A percentile compares a stretch with the other conserved stretches of the same genome.
These are phyloP conservation scores for Gambusia holbrooki DNA, from an alignment of 2,113 vertebrate species.

Conservation along the genomic window DNA sequence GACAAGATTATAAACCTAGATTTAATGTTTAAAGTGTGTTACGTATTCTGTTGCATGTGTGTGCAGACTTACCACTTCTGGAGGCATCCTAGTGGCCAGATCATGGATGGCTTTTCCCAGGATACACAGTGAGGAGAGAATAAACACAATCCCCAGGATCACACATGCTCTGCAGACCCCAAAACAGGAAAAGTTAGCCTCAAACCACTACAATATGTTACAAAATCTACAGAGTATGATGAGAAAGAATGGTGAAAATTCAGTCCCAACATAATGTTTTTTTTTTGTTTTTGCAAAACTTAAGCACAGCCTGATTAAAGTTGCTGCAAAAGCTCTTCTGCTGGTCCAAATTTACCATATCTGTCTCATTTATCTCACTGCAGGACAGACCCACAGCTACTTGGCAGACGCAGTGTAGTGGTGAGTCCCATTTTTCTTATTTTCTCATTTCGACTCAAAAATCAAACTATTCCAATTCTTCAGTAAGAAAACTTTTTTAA, in stretches of 20 bases:
- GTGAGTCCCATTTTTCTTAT: not conserved
- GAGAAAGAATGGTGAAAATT: not conserved
- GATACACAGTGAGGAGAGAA: constrained; percentile 95
- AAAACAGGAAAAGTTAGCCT: constrained; percentile 24
- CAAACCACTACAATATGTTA: not conserved
- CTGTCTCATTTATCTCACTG: constrained; percentile 7
- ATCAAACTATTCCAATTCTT: not conserved
- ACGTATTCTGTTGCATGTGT: not conserved
- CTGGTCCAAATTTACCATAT: not conserved
- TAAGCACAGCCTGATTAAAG: not conserved
- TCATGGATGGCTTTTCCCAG: constrained; percentile 96
- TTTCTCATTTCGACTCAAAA: not conserved
- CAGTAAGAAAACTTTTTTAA: not conserved
- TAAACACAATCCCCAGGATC: constrained; percentile 91
- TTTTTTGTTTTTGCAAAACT: not conserved
- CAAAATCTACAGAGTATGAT: not conserved
- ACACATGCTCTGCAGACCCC: constrained; percentile 88
- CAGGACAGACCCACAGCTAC: not conserved
- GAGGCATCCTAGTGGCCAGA: constrained; percentile 88
- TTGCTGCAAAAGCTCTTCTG: not conserved
- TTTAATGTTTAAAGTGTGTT: not conserved
- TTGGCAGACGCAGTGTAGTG: not conserved
- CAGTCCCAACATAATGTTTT: not conserved
- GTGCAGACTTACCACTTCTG: constrained; percentile 91
- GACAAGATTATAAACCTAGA: too few species aligned